Base-by-base conservation (phyloP, 2,797 vertebrate species). In the Chaunax sp. region DNA sequence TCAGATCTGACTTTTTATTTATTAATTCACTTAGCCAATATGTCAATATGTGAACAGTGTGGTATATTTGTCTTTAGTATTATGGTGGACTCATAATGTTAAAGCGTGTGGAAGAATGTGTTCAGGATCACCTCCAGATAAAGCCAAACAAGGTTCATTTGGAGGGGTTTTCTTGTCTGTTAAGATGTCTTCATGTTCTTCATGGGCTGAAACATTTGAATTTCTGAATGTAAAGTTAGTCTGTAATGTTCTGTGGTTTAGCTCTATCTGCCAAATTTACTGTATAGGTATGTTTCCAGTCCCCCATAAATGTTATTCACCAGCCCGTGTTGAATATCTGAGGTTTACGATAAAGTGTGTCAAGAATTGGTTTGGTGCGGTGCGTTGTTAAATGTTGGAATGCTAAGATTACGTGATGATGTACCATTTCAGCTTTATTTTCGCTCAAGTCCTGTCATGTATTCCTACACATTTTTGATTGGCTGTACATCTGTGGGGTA, bases 1-100 rank as follows among this genome's bases (percentile, higher is more conserved):
- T 45, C 11, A 57, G 51, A 13, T 51, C 30, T 69, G 20, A 28
- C 55, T 78, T 69, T 85, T 68, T 80, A 89, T 89, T 89, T 89
- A 80, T 90, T 79, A 30, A 53, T 75, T 53, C 28, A 62, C 20
- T 60, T 54, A 47, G 64, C 75, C 53, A 4, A 75, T 23, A 81
- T 81, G 57, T 71, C 30, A 52, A 33, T 19, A 58, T 65, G 54
- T 78, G 58, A 72, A 61, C 9, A 64, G 71, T 67, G 25, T 79
- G 28, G 52, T 67, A 3, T 35, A 9, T 35, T 62, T 72, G 81
- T 77, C 20, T 73, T 81, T 80, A 76, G 38, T 82, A 67, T 59
- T 22, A 50, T 53, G 26, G 54, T 83, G 28, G 56, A 46, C 41
- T 71, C 28, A 58, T 68, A 45, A 5, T 60, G 28, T 75, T 41